Evolutionary conservation across 2,888 invertebrate species (phyloP).

Genomic region (Drosophila prostipennis): DNA sequence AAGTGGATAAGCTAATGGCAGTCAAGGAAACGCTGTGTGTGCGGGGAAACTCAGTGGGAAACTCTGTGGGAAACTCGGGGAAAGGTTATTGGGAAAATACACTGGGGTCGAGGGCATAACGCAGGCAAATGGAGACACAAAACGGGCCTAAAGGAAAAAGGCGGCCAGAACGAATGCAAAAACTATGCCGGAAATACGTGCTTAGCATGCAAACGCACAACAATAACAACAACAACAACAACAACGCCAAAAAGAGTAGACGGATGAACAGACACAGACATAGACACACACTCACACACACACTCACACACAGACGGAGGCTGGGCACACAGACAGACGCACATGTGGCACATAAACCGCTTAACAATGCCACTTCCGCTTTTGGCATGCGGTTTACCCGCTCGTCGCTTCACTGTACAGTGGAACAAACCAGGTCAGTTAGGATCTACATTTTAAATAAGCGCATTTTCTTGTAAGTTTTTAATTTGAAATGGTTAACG

Average conservation of each 20-base stretch:
- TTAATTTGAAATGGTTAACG: neutral
- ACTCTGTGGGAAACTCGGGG: neutral
- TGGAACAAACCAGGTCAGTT: constrained; percentile 1
- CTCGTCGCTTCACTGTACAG: constrained; percentile 31
- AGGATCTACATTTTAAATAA: neutral
- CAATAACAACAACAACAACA: neutral
- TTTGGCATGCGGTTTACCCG: constrained; percentile 78
- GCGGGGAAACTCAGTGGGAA: neutral
- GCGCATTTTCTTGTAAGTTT: neutral
- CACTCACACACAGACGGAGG: neutral
- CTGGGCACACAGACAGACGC: constrained; percentile 18
- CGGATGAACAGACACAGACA: constrained; percentile 33
- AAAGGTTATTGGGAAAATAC: neutral
- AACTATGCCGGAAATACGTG: constrained; percentile 79
- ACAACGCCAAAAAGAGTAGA: constrained; percentile 16
- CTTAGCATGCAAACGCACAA: constrained; percentile 55
- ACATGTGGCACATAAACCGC: constrained; percentile 67
- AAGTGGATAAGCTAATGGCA: constrained; percentile 40
- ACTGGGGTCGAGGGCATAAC: constrained; percentile 16
- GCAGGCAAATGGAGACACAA: constrained; percentile 26
- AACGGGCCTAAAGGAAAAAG: constrained; percentile 23
- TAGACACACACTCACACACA: constrained; percentile 1
- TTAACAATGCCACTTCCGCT: constrained; percentile 80
- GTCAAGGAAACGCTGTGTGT: neutral
- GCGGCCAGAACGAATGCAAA: constrained; percentile 57